Evolutionary conservation across 1,140 invertebrate species (phyloP).

Genomic region (Penaeus chinensis): DNA sequence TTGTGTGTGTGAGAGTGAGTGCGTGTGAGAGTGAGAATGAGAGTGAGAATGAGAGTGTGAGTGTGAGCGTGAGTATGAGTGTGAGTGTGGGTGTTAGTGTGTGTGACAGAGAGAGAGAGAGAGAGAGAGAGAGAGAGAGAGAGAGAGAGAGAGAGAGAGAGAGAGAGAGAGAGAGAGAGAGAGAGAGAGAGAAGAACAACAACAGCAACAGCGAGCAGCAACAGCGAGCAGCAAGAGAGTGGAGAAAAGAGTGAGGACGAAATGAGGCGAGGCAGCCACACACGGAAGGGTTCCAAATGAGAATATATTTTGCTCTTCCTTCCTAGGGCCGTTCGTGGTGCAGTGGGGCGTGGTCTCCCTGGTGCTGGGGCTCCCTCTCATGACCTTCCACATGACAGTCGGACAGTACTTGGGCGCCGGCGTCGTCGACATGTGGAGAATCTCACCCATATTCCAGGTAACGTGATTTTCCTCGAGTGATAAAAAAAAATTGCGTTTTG

Average conservation of each 20-base stretch:
- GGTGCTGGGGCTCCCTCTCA: constrained; percentile 85
- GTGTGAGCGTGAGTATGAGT: neutral
- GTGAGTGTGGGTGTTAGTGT: neutral
- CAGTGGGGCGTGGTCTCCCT: constrained; percentile 88
- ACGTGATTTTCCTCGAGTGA: constrained; percentile 1
- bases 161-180: too few species aligned
- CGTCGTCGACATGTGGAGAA: constrained; percentile 91
- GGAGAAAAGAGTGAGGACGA: too few species aligned
- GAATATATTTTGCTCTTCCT: constrained; percentile 64
- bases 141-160: neutral
- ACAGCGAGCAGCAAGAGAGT: too few species aligned
- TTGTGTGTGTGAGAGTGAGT: neutral
- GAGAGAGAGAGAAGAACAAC: too few species aligned
- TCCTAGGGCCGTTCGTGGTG: constrained; percentile 85
- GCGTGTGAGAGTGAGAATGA: neutral
- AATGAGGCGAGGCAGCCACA: too few species aligned
- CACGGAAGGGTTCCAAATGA: too few species aligned
- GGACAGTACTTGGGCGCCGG: constrained; percentile 87
- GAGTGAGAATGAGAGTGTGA: neutral
- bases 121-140: neutral
- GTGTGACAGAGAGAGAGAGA: neutral
- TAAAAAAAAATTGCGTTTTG: too few species aligned
- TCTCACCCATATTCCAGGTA: constrained; percentile 88
- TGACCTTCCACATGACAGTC: constrained; percentile 85
- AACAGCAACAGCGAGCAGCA: too few species aligned